A percentile compares a stretch with the other conserved stretches of the same genome.
These are phyloP conservation scores for Endomychus coccineus DNA, from an alignment of 2,888 invertebrate genomes.

Conservation along the genomic window DNA sequence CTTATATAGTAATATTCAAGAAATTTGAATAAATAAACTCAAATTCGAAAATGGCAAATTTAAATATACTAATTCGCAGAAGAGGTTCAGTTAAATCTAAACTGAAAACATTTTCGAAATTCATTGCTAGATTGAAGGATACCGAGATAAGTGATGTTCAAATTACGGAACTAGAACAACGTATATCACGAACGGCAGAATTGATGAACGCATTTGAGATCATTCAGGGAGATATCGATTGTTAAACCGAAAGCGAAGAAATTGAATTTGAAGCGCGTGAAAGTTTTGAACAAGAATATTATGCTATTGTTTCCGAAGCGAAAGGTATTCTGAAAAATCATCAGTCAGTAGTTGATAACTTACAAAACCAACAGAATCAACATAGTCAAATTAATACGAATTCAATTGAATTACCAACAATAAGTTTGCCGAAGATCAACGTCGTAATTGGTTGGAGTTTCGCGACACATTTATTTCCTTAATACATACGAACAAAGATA, in stretches of 20 bases:
- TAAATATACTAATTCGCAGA: no score
- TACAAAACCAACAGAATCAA: no score
- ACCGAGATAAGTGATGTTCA: no score
- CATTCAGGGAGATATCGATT: neutral
- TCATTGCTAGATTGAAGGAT: no score
- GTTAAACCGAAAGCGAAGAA: neutral
- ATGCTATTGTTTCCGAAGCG: neutral
- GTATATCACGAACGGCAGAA: neutral
- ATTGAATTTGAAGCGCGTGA: neutral
- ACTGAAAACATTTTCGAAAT: no score
- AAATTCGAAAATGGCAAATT: no score
- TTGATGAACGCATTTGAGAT: neutral
- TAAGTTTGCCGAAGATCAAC: neutral
- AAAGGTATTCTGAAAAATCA: neutral
- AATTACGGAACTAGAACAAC: neutral
- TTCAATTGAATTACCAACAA: no score
- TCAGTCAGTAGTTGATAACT: no score
- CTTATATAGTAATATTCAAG: no score
- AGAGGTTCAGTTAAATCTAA: no score
- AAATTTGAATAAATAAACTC: no score
- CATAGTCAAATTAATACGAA: no score
- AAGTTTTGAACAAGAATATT: neutral
- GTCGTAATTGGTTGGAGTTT: neutral
- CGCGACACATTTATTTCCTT: neutral
- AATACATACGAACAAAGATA: neutral